Evolutionary conservation across 2,797 vertebrate species (phyloP), one percentile per base, ranked within the genome.

Genomic region (Enteromius argenteus): DNA sequence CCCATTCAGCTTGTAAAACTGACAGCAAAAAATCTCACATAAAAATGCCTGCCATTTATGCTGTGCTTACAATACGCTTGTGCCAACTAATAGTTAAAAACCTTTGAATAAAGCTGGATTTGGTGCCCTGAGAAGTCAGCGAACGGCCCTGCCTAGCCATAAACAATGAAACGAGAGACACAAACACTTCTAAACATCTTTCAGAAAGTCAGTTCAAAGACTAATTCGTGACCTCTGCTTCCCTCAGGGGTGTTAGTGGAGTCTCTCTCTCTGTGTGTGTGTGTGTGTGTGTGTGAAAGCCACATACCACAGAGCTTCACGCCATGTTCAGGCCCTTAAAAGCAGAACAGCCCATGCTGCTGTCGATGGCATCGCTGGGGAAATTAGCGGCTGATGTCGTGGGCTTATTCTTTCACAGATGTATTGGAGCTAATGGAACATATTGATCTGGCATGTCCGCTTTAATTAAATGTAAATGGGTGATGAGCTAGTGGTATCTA

Each of bases 401-500:
- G 30, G 21, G n/a, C 49, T 86, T 58, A 79, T 75, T 44, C 37
- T 71, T 56, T 44, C 67, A 77, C 30, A 30, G 72, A 14, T 2
- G 15, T 60, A 79, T 58, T 49, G 75, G 37, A 58, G n/a, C 76
- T 80, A 83, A 86, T 74, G 69, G 46, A 68, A 75, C 76, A 75
- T 73, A 74, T 78, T 74, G 76, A 79, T 81, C 68, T 66, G 2
- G 21, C 32, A 27, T 72, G 66, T 72, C 83, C 7, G 42, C 66
- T 56, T 27, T 84, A 72, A 84, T 83, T 49, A 81, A 77, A 75
- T 84, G 81, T 80, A 84, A 84, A 68, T 53, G 49, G 30, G 23
- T 53, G 56, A 62, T 66, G 64, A 86, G 79, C 64, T 73, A 1
- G 44, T 44, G 46, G 56, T 64, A 5, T 72, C 75, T 44, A 62